A percentile compares a stretch with the other conserved stretches of the same genome.
Evolutionary conservation across 2,797 vertebrate genomes (phyloP).

Genomic region (Melanotaenia boesemani): DNA sequence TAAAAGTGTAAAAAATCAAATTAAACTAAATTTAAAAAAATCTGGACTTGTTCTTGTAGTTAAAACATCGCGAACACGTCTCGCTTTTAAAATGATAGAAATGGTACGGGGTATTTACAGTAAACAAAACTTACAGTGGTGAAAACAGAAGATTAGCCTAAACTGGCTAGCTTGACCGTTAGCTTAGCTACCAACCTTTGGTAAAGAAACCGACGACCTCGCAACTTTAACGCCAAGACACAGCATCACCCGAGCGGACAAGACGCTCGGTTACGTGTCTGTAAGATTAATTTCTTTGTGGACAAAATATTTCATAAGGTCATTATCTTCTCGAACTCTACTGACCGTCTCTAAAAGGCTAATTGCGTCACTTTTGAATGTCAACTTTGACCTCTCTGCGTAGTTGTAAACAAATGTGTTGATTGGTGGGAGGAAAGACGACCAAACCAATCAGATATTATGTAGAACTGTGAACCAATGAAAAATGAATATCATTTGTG

Average conservation of each 20-base stretch:
- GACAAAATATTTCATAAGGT: neutral
- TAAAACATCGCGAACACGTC: too few relatives aligned
- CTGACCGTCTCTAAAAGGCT: accelerated
- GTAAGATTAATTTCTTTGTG: neutral
- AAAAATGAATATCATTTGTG: neutral
- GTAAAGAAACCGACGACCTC: conserved; percentile 54
- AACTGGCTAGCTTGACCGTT: conserved; percentile 3
- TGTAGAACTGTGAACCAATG: conserved; percentile 49
- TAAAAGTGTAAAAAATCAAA: too few relatives aligned
- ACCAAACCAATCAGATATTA: conserved; percentile 42
- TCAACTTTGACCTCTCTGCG: conserved; percentile 20
- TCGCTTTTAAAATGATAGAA: too few relatives aligned
- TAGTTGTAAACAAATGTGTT: conserved; percentile 28
- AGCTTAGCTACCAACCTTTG: conserved; percentile 73
- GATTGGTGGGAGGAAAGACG: conserved; percentile 24
- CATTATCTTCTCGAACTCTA: accelerated
- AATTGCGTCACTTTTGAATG: neutral
- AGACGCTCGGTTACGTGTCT: neutral
- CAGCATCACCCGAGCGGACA: conserved; percentile 40
- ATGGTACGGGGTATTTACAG: too few relatives aligned
- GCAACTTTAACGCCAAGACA: conserved; percentile 25
- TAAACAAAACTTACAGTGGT: neutral
- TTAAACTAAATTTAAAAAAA: too few relatives aligned
- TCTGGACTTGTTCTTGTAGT: too few relatives aligned
- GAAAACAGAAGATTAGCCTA: neutral